These are phyloP conservation scores for Leptinotarsa texana DNA, from an alignment of 1,140 invertebrate species.

Conservation along the genomic window DNA sequence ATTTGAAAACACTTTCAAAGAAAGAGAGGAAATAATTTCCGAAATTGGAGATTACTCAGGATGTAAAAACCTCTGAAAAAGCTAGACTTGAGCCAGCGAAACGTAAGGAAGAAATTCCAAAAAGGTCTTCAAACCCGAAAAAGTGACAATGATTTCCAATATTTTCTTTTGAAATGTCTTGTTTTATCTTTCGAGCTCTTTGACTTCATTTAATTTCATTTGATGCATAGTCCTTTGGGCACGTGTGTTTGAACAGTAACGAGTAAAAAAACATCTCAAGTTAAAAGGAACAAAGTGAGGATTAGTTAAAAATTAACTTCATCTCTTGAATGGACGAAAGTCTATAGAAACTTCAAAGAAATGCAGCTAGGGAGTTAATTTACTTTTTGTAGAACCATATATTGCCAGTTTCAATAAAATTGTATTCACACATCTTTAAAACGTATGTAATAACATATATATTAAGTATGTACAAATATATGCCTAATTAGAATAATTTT, in stretches of 20 bases:
- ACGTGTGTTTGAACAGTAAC: neutral
- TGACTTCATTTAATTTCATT: neutral
- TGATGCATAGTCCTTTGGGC: neutral
- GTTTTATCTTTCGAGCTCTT: too few relatives aligned
- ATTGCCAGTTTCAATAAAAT: constrained; percentile 51
- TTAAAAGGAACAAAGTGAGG: constrained; percentile 21
- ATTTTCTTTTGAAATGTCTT: too few relatives aligned
- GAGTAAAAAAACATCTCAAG: neutral
- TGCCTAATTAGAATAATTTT: constrained; percentile 49
- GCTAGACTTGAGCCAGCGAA: too few relatives aligned
- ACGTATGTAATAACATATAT: constrained; percentile 53
- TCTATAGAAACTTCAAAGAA: neutral
- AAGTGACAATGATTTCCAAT: too few relatives aligned
- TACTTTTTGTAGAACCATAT: constrained; percentile 45
- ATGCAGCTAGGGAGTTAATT: constrained; percentile 37
- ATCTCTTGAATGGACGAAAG: neutral
- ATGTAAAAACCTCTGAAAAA: too few relatives aligned
- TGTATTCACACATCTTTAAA: constrained; percentile 54
- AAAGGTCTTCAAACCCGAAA: too few relatives aligned
- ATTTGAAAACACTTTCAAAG: too few relatives aligned
- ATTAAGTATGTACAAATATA: constrained; percentile 54
- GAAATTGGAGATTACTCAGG: too few relatives aligned
- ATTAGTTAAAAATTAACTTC: neutral
- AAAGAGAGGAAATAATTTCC: too few relatives aligned
- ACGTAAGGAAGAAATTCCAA: too few relatives aligned